Conservation (phyloP, 2,888 invertebrate species). For the Phrixothrix hirtus region DNA sequence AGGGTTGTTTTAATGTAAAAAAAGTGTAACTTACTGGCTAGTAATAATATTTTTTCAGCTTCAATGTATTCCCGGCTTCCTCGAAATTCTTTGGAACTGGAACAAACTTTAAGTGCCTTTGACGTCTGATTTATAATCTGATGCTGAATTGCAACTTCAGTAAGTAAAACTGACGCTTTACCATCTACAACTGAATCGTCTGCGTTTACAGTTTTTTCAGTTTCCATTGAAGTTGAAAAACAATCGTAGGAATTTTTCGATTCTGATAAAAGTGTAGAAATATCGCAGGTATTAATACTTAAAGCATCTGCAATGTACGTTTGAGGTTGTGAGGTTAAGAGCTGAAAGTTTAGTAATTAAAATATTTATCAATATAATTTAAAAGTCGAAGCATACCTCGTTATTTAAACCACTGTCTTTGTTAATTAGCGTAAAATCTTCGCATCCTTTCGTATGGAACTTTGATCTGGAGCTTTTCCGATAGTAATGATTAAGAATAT, state of each 20-base stretch:
- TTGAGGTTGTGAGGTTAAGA: too few species aligned
- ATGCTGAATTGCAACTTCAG: slow-evolving; percentile 34
- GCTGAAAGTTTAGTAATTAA: too few species aligned
- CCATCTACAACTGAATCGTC: too few species aligned
- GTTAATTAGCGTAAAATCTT: too few species aligned
- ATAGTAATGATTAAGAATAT: too few species aligned
- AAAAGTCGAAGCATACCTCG: too few species aligned
- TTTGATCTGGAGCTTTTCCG: too few species aligned
- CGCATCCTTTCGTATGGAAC: too few species aligned
- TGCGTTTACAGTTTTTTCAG: too few species aligned
- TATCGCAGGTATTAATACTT: background rate
- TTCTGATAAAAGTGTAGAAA: background rate
- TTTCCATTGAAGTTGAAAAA: background rate
- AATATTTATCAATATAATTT: too few species aligned
- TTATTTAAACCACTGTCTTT: too few species aligned
- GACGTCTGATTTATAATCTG: slow-evolving; percentile 51
- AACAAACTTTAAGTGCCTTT: slow-evolving; percentile 57
- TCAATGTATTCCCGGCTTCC: slow-evolving; percentile 59
- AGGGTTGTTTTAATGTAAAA: too few species aligned
- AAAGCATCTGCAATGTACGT: background rate
- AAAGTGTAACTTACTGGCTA: slow-evolving; percentile 51
- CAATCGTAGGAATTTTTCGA: background rate
- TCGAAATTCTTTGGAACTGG: slow-evolving; percentile 55
- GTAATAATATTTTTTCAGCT: slow-evolving; percentile 57
- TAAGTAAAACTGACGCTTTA: slow-evolving; percentile 4